Evolutionary conservation across 1,140 invertebrate genomes (phyloP), one percentile per base, ranked within the genome.

Genomic region (Daktulosphaira vitifoliae): DNA sequence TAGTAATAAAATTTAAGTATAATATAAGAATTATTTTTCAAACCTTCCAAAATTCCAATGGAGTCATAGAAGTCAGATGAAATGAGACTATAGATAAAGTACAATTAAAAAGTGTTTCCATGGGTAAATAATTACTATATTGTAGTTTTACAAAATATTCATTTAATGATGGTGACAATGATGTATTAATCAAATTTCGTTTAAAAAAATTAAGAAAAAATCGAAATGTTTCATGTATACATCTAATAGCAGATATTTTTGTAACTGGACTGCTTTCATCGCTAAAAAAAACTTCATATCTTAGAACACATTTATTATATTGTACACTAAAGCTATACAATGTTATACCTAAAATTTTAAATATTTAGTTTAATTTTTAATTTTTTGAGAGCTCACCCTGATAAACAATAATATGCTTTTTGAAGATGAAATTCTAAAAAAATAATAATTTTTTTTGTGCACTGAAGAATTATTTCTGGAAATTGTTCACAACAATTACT

Each of bases 101-200:
- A 48, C 56, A 62, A 16, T 62, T 62, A 33, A 62, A 62, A 48
- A 62, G 56, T 16, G 42, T 48, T 62, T 62, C 56, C 56, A 62
- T 62, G 2, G 56, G 56, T 48, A 62, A 48, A 15, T 33, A 5
- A 46, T 62, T 39, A 48, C 56, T 46, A 29, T 62, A n/a, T 18
- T 46, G 26, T n/a, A 62, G 13, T 5, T 62, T 2, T 11, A 29
- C n/a, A 48, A 62, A 62, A 48, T 39, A 48, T n/a, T 46, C 6
- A 11, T 48, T 33, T 5, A 56, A 8, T 15, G 29, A 4, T 3
- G 3, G 2, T 13, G 39, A 44, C 11, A 48, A 25, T 23, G n/a
- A 1, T n/a, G 23, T 15, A 33, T 9, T 46, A 22, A 33, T 29
- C 4, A 33, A 9, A 33, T 33, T 7, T 48, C n/a, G 26, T 15